Evolutionary conservation across 2,888 invertebrate species (phyloP), one percentile per base, ranked within the genome.

Genomic region (Apocheima hispidaria): DNA sequence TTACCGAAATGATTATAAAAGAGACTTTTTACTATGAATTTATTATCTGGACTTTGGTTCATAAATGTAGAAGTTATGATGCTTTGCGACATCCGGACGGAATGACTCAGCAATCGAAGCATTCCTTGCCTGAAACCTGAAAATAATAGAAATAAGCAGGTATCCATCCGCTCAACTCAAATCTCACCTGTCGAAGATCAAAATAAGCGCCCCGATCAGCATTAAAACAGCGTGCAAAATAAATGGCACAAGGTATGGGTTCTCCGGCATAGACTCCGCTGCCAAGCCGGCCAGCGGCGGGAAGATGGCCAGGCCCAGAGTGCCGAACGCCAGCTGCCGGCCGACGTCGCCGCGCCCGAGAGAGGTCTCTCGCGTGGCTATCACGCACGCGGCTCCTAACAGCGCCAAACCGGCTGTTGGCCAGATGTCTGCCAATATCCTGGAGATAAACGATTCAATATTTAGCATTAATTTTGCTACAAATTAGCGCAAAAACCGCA

Each of bases 281-380:
- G 91, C 90, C n/a, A 90, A 52, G 1, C 92, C 93, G 1, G 92
- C 90, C 33, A 96, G 82, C 0, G 95, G 94, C 1, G 96, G 95
- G 75, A 96, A 94, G 48, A 96, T 83, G 0, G 95, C 96, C 71
- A 96, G 94, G 9, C 96, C 96, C 4, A 96, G 82, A 4, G 96
- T 95, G 1, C 96, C 97, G 78, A 95, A 95, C 0, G 96, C 96
- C 71, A 96, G 90, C 77, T 97, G 97, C 9, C 96, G 94, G 28
- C 97, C 97, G 2, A 97, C 95, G 78, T 97, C 96, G 0, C 96
- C 96, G 33, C 96, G 94, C 1, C 96, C 96, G 18, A 96, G 93
- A 0, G 96, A 96, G 0, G 96, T 97, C 82, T 97, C 97, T 30
- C 96, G 93, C 0, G 97, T 96, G 0, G 96, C 96, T 64, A 97